Conservation (phyloP, 2,888 invertebrate genomes). For the Phyllotreta cruciferae region DNA sequence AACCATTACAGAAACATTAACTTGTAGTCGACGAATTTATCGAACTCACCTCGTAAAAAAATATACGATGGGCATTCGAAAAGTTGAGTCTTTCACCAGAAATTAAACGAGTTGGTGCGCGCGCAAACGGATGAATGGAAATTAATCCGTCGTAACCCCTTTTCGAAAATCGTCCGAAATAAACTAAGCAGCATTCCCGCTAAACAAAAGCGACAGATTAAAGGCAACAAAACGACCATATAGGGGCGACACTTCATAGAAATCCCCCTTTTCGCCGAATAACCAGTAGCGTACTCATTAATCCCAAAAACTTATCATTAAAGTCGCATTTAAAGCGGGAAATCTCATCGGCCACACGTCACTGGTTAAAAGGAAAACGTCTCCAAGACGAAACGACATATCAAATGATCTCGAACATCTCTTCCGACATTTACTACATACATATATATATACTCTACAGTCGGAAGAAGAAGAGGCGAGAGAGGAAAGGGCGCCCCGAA, state of each 20-base stretch:
- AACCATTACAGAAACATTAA: no score
- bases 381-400: slow-evolving; percentile 30
- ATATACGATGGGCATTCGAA: no score
- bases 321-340: background rate
- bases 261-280: slow-evolving; percentile 2
- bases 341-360: slow-evolving; percentile 6
- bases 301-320: no score
- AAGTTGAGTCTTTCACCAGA: no score
- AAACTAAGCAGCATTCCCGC: slow-evolving; percentile 15
- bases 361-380: slow-evolving; percentile 27
- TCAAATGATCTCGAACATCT: slow-evolving; percentile 39
- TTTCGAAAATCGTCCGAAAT: slow-evolving; percentile 23
- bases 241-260: slow-evolving; percentile 15
- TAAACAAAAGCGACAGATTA: slow-evolving; percentile 28
- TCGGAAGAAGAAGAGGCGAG: slow-evolving; percentile 34
- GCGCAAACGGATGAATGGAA: no score
- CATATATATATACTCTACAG: slow-evolving; percentile 27
- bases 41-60: no score
- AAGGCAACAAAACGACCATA: slow-evolving; percentile 26
- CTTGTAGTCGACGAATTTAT: no score
- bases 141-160: no score
- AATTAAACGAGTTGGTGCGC: no score
- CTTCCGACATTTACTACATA: slow-evolving; percentile 36
- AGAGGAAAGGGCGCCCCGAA: slow-evolving; percentile 41
- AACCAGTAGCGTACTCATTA: slow-evolving; percentile 11